phyloP scores from a whole-genome alignment of 30 jellyfish, hydroid and myxozoan species.

The Euphysa ruthae region DNA sequence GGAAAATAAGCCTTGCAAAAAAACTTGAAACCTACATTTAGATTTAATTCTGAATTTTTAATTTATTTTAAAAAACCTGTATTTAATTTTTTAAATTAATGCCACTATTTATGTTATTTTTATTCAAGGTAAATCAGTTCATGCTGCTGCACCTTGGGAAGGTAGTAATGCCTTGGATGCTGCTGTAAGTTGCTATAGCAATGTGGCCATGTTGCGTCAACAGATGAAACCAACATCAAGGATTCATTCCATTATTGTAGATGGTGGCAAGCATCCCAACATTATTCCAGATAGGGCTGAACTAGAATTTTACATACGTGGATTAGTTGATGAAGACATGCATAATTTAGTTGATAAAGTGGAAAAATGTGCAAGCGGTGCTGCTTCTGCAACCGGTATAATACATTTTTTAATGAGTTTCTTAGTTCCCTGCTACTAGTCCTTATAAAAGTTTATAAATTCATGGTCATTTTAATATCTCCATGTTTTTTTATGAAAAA shows the following conservation, averaged over 20 bases:
- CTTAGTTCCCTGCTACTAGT: too few relatives aligned
- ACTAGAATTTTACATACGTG: conserved; percentile 49
- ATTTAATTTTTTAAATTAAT: too few relatives aligned
- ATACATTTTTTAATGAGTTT: too few relatives aligned
- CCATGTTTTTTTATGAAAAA: too few relatives aligned
- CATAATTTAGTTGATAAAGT: conserved; percentile 41
- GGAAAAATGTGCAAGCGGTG: conserved; percentile 67
- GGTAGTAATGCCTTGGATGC: conserved; percentile 98
- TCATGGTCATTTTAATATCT: too few relatives aligned
- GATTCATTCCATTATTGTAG: conserved; percentile 69
- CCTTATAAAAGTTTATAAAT: too few relatives aligned
- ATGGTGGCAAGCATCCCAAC: conserved; percentile 88
- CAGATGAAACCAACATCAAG: conserved; percentile 67
- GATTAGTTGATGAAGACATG: conserved; percentile 51
- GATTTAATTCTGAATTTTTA: too few relatives aligned
- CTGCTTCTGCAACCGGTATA: conserved; percentile 80
- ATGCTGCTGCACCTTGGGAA: conserved; percentile 85
- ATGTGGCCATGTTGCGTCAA: conserved; percentile 87
- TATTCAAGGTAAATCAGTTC: conserved; percentile 80
- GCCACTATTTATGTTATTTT: too few relatives aligned
- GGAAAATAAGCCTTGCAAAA: too few relatives aligned
- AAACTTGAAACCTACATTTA: too few relatives aligned
- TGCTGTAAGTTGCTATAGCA: conserved; percentile 72
- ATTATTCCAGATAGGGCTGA: conserved; percentile 67
- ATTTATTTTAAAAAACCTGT: too few relatives aligned